Conservation (phyloP, 2,797 vertebrate species). For the Aldrovandia affinis region DNA sequence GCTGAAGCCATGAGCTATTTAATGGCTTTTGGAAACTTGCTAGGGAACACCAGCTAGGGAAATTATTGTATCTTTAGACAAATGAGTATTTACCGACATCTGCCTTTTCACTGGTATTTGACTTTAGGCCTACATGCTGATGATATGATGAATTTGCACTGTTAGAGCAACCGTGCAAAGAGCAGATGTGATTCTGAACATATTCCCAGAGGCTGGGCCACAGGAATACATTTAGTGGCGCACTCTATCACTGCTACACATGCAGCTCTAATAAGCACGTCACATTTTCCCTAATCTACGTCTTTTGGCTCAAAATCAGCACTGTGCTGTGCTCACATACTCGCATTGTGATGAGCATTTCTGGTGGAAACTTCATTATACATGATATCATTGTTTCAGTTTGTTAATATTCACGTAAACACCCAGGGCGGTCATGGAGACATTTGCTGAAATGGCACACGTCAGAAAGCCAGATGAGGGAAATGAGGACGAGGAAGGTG, state of each 20-base stretch:
- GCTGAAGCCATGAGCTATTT: constrained; percentile 20
- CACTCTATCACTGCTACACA: constrained; percentile 19
- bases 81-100: background rate
- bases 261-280: background rate
- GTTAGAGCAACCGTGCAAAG: background rate
- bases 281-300: background rate
- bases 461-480: background rate
- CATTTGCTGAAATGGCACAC: background rate
- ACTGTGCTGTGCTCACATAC: constrained; percentile 4
- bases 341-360: background rate
- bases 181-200: constrained; percentile 15
- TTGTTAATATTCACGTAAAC: background rate
- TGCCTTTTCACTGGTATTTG: constrained; percentile 14
- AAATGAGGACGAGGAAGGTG: background rate
- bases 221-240: background rate
- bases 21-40: constrained; percentile 16
- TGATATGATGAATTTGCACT: constrained; percentile 11
- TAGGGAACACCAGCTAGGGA: background rate
- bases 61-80: background rate
- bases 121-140: background rate
- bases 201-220: background rate
- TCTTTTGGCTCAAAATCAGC: constrained; percentile 18
- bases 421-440: background rate
- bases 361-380: background rate
- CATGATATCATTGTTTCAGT: background rate